Base-by-base conservation (phyloP, 2,888 invertebrate genomes). In the Drosophila prolongata region DNA sequence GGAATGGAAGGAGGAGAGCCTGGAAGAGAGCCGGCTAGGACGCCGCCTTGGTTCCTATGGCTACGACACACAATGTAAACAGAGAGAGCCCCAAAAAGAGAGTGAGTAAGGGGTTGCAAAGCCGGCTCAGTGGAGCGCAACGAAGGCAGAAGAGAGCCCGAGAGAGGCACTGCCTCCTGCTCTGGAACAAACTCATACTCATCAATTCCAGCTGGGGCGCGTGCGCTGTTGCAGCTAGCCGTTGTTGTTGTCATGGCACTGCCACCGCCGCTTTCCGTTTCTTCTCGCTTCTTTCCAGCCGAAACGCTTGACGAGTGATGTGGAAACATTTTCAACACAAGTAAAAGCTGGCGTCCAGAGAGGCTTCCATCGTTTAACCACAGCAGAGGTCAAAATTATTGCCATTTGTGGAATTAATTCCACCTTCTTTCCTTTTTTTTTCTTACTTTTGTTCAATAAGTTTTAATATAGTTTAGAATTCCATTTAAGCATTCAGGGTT, bases 241-340 rank as follows among this genome's bases (percentile, higher is more conserved):
- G 89, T 73, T 79, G 87, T 88, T 71, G 75, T 53, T 74, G 67
- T 79, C 87, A 79, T 81, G 73, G 78, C 80, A 79, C 83, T 87
- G 79, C 80, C 87, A 78, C 78, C 78, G 79, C 77, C 77, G 76
- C 69, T 71, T 75, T 60, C 53, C 50, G 62, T 64, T 62, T 71
- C 76, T 68, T 80, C 79, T 73, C 71, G 40, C 53, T 46, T 68
- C 64, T 75, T 78, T 61, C 85, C 81, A 91, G 89, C 90, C 87
- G 92, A 90, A 92, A 92, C 91, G 91, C 91, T 92, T 91, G 92
- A 90, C 90, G 92, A 90, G 92, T 90, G 91, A 91, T 92, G 91
- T 91, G 91, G 92, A 91, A 91, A 91, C 91, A 88, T 91, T 92
- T 91, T 83, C 84, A 90, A 86, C 84, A 86, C 82, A 78, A 77